Evolutionary conservation across 92 coral and sea anemone species (phyloP).

Genomic region (Porites divaricata): DNA sequence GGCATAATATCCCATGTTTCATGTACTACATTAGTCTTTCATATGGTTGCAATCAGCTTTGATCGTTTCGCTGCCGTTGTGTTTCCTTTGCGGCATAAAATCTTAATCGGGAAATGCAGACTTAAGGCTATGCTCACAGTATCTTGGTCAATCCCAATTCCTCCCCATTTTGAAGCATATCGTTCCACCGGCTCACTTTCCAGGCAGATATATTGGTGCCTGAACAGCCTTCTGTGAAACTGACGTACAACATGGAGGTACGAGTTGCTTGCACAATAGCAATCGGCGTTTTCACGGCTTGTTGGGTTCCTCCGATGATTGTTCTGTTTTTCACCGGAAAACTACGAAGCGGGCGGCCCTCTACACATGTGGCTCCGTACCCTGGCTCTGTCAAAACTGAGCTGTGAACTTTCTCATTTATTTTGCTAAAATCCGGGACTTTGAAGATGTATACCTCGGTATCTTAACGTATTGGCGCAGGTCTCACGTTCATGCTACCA

Average conservation of each 20-base stretch:
- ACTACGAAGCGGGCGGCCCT: constrained; percentile 26
- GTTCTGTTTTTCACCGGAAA: neutral
- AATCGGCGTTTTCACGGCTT: constrained; percentile 28
- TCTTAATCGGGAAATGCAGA: no score
- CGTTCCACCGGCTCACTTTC: neutral
- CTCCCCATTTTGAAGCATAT: neutral
- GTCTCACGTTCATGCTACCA: no score
- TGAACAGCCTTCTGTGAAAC: neutral
- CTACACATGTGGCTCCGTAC: constrained; percentile 60
- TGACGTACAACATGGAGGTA: no score
- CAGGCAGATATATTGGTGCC: neutral
- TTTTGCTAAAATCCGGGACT: constrained; percentile 28
- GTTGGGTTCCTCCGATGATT: constrained; percentile 49
- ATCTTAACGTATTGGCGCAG: neutral
- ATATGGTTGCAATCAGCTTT: no score
- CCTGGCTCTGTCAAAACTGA: constrained; percentile 43
- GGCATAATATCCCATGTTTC: no score
- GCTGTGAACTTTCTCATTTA: constrained; percentile 64
- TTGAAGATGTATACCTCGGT: constrained; percentile 23
- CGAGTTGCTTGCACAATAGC: constrained; percentile 49
- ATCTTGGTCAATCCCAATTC: no score
- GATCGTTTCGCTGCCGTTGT: no score
- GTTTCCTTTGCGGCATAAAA: no score
- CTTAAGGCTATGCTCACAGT: no score
- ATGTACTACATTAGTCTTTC: no score